A percentile compares a stretch with the other conserved stretches of the same genome.
Conservation (phyloP, 2,797 vertebrate species). For the Aldrovandia affinis region DNA sequence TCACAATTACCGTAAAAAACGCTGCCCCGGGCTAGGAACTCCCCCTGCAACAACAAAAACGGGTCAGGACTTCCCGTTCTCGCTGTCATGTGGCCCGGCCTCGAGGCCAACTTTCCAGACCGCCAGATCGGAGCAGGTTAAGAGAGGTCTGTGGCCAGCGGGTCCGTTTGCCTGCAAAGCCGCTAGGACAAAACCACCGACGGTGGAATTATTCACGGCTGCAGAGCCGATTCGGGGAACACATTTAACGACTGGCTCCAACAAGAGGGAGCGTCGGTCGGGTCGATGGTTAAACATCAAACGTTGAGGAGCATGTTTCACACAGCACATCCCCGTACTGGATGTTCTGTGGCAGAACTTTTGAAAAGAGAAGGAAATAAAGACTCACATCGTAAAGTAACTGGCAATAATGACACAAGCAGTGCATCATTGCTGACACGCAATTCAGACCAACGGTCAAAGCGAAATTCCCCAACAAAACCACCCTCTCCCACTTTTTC, state of each 20-base stretch:
- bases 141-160: not conserved
- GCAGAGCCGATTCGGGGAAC: not conserved
- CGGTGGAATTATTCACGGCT: not conserved
- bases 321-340: not conserved
- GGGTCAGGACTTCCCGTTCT: not conserved
- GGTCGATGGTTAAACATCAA: no score
- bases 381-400: not conserved
- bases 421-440: not conserved
- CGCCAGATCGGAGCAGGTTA: slow-evolving; percentile 5
- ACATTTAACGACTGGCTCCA: not conserved
- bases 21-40: slow-evolving; percentile 33
- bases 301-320: no score
- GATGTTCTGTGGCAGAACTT: not conserved
- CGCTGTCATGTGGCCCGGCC: not conserved
- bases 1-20: not conserved
- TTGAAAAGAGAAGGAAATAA: not conserved
- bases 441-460: not conserved
- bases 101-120: slow-evolving; percentile 19
- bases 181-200: slow-evolving; percentile 27
- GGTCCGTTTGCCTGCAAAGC: slow-evolving; percentile 23
- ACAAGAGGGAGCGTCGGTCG: not conserved
- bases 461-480: not conserved
- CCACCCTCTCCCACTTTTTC: not conserved
- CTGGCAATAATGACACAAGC: not conserved
- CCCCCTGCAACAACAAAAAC: not conserved